Conservation (phyloP, 2,888 invertebrate species). For the Dynastes tityus region DNA sequence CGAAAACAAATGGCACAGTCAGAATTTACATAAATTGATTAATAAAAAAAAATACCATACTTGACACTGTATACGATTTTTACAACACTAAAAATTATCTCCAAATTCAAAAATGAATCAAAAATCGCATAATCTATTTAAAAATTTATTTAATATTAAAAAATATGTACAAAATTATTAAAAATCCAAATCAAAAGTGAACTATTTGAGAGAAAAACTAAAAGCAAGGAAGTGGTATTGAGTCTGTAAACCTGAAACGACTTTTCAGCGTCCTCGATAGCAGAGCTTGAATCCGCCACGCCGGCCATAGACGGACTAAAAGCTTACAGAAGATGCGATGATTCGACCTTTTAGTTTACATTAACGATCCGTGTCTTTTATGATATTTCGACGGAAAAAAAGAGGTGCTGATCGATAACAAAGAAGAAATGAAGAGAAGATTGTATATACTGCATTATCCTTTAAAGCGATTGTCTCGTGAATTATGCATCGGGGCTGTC, state of each 20-base stretch:
- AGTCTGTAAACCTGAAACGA: constrained; percentile 38
- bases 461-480: constrained; percentile 22
- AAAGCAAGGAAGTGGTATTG: constrained; percentile 15
- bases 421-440: constrained; percentile 16
- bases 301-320: constrained; percentile 56
- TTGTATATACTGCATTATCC: not conserved
- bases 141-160: not conserved
- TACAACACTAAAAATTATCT: not conserved
- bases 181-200: constrained; percentile 3
- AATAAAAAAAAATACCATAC: no score
- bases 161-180: constrained; percentile 25
- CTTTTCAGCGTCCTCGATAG: constrained; percentile 27
- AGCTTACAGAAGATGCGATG: constrained; percentile 50
- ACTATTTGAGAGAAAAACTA: constrained; percentile 1
- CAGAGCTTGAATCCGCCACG: constrained; percentile 49
- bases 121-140: no score
- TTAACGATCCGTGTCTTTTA: constrained; percentile 65
- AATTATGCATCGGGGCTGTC: not conserved
- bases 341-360: constrained; percentile 63
- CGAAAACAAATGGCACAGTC: no score
- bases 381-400: constrained; percentile 63
- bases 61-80: not conserved
- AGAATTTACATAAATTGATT: no score
- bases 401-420: constrained; percentile 62
- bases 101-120: no score